Evolutionary conservation across 2,888 invertebrate genomes (phyloP), one percentile per base, ranked within the genome.

Genomic region (Choreutis nemorana): DNA sequence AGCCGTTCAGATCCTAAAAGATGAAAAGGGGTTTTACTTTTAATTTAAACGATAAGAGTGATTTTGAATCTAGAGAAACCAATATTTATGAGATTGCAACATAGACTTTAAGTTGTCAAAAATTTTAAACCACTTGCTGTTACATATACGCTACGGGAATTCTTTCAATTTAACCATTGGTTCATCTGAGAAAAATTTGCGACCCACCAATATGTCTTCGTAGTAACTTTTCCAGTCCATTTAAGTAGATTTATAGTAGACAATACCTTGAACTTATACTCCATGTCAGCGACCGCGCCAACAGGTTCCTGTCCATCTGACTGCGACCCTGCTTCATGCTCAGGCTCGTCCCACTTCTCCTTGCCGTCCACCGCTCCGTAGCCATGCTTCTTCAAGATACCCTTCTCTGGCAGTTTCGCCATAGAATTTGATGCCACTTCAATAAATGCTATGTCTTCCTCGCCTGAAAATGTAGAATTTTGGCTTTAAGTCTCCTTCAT

Each of bases 1-100:
- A 95, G 23, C 94, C 94, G 59, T 94, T 93, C 23, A 94, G 81
- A 35, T 89, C 90, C 81, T 91, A 90, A n/a, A 93, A 80, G n/a
- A 14, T 23, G 23, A n/a, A n/a, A n/a, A n/a, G n/a, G n/a, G n/a
- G n/a, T n/a, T n/a, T n/a, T n/a, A n/a, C n/a, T n/a, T n/a, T n/a
- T n/a, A n/a, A n/a, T 6, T 20, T 20, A 20, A 6, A n/a, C n/a
- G n/a, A n/a, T n/a, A n/a, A n/a, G n/a, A n/a, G n/a, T n/a, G n/a
- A n/a, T n/a, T n/a, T n/a, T n/a, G n/a, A n/a, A n/a, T n/a, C n/a
- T n/a, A n/a, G n/a, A n/a, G n/a, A n/a, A n/a, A n/a, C n/a, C n/a
- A n/a, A n/a, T n/a, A n/a, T n/a, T n/a, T n/a, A n/a, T n/a, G n/a
- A n/a, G n/a, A n/a, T n/a, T n/a, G n/a, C n/a, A n/a, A n/a, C n/a